phyloP scores from a whole-genome alignment of 1,140 invertebrate species.

The Apis mellifera region Amel_HAv3.1 CM009931.2:3112001-3112500 shows the following conservation, averaged over 20 bases:
- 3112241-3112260: background rate
- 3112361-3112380: background rate
- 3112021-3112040: too few species aligned
- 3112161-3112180: background rate
- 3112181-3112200: background rate
- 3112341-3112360: background rate
- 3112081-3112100: too few species aligned
- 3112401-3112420: background rate
- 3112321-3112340: background rate
- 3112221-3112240: background rate
- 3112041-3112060: too few species aligned
- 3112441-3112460: background rate
- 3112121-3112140: background rate
- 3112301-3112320: conserved; percentile 2
- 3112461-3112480: background rate
- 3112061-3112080: too few species aligned
- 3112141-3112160: conserved; percentile 2
- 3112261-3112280: conserved; percentile 29
- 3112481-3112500: background rate
- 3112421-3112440: background rate
- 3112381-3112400: conserved; percentile 3
- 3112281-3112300: background rate
- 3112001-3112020: too few species aligned
- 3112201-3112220: background rate
- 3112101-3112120: background rate